Base-by-base conservation (phyloP, 2,888 invertebrate genomes). In the Mellilla xanthometata region DNA sequence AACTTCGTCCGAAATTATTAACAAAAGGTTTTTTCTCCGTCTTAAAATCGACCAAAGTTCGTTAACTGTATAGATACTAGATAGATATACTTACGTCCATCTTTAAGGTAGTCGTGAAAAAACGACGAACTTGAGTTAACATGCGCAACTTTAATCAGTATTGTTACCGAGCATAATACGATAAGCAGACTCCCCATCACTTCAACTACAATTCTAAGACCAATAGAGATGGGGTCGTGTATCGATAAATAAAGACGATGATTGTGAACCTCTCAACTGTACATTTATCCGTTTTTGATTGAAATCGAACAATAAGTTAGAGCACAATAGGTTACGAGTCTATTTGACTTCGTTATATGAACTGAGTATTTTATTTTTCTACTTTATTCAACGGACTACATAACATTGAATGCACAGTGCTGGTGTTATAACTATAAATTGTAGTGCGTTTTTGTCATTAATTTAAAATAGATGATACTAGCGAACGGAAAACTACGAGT, bases 51-150 rank as follows among this genome's bases (percentile, higher is more conserved):
- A n/a, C n/a, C n/a, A n/a, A n/a, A n/a, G n/a, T n/a, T n/a, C n/a
- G n/a, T n/a, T n/a, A n/a, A n/a, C n/a, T n/a, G n/a, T n/a, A n/a
- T n/a, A n/a, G n/a, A n/a, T n/a, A n/a, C n/a, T n/a, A n/a, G n/a
- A n/a, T n/a, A n/a, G n/a, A 8, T 31, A 3, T 45, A 84, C 88
- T 78, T 64, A 88, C 88, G 84, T 52, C 87, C 88, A 64, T 82
- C 76, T 58, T 71, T 83, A 1, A 87, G 79, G 56, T 88, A 87
- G 56, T 88, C 76, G 39, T 87, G 79, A 9, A 42, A 32, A 23
- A 43, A 23, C 4, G 40, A 31, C 27, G 24, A 19, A 19, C 3
- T 19, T 3, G 15, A 3, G 24, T 24, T 28, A 9, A 32, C n/a
- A 26, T 35, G 4, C 45, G 8, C 24, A 4, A n/a, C 47, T 12